Percentiles rank a stretch among this genome's conserved stretches.
Conservation (phyloP, 2,113 vertebrate genomes). For the Dolichotis patagonum region DNA sequence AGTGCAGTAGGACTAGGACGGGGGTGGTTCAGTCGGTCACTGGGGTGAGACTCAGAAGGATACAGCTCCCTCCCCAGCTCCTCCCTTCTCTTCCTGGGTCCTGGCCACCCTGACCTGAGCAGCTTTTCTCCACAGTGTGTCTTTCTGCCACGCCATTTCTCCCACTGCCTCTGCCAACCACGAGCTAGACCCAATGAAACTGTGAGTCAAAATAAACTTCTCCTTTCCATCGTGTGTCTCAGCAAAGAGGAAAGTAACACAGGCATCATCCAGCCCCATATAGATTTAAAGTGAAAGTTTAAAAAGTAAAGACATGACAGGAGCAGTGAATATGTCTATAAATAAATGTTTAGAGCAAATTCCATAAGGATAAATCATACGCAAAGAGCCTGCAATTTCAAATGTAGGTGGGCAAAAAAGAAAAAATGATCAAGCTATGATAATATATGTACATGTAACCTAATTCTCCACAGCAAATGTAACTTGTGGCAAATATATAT, state of each 20-base stretch:
- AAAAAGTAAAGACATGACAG: neutral
- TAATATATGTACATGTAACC: neutral
- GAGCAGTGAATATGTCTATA: neutral
- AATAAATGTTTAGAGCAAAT: neutral
- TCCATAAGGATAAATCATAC: neutral
- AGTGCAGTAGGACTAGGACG: no score
- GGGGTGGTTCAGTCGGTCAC: neutral
- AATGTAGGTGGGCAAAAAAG: neutral
- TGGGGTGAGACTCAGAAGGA: neutral
- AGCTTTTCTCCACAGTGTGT: neutral
- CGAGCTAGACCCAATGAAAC: neutral
- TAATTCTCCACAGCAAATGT: neutral
- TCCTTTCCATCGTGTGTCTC: neutral
- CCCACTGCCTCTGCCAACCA: neutral
- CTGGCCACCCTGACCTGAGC: neutral
- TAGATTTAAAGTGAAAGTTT: neutral
- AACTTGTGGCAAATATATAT: neutral
- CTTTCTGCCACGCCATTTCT: neutral
- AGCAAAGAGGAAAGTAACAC: neutral
- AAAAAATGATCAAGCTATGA: neutral
- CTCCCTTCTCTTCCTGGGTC: neutral
- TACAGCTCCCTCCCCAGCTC: neutral
- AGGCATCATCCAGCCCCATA: neutral
- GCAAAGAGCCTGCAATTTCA: neutral
- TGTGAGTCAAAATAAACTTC: neutral